Evolutionary conservation across 2,797 vertebrate genomes (phyloP).

Genomic region (Coregonus ussuriensis): DNA sequence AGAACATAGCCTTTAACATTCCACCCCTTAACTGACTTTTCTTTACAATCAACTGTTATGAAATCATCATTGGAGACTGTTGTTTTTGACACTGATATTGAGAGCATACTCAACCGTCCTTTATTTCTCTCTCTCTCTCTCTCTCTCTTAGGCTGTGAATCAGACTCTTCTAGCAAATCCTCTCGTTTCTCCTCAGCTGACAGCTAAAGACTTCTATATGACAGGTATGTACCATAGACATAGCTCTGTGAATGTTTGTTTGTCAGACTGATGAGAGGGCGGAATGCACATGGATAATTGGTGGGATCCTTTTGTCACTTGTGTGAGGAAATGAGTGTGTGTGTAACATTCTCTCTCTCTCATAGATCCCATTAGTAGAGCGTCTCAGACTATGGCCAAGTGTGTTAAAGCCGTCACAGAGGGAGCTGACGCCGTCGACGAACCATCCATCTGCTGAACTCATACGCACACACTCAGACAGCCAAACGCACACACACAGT

Average conservation of each 20-base stretch:
- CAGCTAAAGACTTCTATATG: conserved; percentile 98
- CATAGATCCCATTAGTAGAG: conserved; percentile 93
- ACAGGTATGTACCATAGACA: conserved; percentile 78
- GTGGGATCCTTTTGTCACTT: neutral
- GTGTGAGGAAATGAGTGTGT: neutral
- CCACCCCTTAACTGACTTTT: neutral
- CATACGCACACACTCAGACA: neutral
- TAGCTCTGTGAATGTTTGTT: neutral
- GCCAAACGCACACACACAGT: conserved; percentile 14
- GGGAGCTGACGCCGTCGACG: conserved; percentile 90
- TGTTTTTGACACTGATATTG: neutral
- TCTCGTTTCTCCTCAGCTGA: conserved; percentile 90
- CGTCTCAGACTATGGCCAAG: conserved; percentile 99
- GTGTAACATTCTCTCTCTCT: neutral
- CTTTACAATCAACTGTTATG: neutral
- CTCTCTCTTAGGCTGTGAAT: conserved; percentile 78
- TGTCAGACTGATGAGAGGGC: neutral
- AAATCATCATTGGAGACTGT: no score
- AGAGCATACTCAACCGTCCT: neutral
- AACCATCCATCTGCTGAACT: conserved; percentile 89
- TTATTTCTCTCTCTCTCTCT: neutral
- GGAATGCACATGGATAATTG: neutral
- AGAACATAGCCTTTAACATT: neutral
- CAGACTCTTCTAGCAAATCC: conserved; percentile 87
- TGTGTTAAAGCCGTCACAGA: conserved; percentile 96